Evolutionary conservation across 2,113 vertebrate species (phyloP).

Genomic region (Sceloporus undulatus): DNA sequence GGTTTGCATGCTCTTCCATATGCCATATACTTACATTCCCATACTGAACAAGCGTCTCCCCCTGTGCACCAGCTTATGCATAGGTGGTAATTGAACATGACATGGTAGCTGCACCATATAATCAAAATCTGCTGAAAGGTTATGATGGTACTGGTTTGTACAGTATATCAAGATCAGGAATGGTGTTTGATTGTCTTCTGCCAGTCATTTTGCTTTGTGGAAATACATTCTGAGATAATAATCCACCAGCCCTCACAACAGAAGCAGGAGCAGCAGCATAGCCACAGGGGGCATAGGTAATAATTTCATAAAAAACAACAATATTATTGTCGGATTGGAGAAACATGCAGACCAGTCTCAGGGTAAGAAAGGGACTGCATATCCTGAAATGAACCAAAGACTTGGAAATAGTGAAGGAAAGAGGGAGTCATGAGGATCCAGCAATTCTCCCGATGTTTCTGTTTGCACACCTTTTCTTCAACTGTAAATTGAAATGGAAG

Average conservation of each 20-base stretch:
- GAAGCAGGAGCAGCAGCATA: not conserved
- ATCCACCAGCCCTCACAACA: not conserved
- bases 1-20: not conserved
- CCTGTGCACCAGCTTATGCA: not conserved
- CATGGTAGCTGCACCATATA: not conserved
- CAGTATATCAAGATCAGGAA: too few relatives aligned
- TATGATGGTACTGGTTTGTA: not conserved
- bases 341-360: not conserved
- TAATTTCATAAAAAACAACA: not conserved
- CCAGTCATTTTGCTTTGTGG: not conserved
- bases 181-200: not conserved
- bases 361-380: too few relatives aligned
- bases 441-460: not conserved
- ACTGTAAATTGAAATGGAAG: not conserved
- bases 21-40: not conserved
- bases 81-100: not conserved
- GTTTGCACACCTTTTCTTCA: not conserved
- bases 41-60: too few relatives aligned
- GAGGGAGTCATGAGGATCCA: not conserved
- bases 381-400: not conserved
- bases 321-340: not conserved
- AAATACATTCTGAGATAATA: not conserved
- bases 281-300: not conserved
- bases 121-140: not conserved
- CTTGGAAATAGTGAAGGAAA: not conserved